phyloP scores from a whole-genome alignment of 2,797 vertebrate species.

The Paramormyrops hopkinsi region DNA sequence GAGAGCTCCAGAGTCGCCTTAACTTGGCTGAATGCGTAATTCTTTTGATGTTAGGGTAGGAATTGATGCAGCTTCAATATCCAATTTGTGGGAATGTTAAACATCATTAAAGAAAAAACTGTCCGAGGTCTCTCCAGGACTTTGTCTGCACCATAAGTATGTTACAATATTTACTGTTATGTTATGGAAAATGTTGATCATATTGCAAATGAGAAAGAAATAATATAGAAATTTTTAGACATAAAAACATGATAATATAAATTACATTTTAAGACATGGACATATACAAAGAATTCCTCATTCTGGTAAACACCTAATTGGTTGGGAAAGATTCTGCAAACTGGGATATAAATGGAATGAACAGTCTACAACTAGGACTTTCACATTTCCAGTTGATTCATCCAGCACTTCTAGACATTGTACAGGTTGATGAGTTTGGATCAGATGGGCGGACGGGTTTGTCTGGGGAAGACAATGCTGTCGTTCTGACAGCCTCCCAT shows the following conservation, averaged over 20 bases:
- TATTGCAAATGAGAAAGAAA: not conserved
- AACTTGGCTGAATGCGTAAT: constrained; percentile 15
- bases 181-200: not conserved
- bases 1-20: not conserved
- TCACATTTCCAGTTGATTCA: not conserved
- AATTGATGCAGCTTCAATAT: not conserved
- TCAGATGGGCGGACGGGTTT: not conserved
- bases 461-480: not conserved
- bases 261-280: not conserved
- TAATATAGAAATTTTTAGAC: not conserved
- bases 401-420: not conserved
- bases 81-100: not conserved
- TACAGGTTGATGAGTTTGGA: not conserved
- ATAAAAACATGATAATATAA: not conserved
- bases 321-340: not conserved
- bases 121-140: not conserved
- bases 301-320: not conserved
- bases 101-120: not conserved
- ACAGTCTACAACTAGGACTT: not conserved
- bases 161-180: not conserved
- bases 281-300: not conserved
- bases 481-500: not conserved
- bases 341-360: not conserved
- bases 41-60: not conserved
- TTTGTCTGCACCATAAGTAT: not conserved